Conservation (phyloP, 2,888 invertebrate species). For the Eupithecia insigniata region DNA sequence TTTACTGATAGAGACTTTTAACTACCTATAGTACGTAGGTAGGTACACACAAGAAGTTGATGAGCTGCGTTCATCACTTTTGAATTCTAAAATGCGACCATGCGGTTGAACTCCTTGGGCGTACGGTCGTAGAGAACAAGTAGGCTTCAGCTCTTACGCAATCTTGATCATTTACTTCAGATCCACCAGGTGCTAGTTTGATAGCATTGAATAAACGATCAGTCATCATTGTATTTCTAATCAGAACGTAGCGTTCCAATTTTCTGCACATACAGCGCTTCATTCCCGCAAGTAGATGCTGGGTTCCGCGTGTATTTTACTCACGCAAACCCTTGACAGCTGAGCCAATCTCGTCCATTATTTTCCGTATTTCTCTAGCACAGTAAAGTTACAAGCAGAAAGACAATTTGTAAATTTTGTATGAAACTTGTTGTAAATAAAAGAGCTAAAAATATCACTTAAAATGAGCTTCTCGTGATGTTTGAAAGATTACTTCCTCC, state of each 20-base stretch:
- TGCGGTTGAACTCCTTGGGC: no score
- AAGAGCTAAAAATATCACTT: not conserved
- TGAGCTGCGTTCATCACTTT: no score
- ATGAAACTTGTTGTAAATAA: not conserved
- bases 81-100: no score
- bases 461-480: not conserved
- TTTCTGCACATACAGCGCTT: not conserved
- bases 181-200: not conserved
- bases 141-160: no score
- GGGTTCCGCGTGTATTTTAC: constrained; percentile 4
- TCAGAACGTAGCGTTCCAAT: not conserved
- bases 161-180: not conserved
- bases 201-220: not conserved
- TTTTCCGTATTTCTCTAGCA: not conserved
- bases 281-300: constrained; percentile 1
- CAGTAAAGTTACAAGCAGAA: not conserved
- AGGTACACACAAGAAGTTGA: no score
- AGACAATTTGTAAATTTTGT: no score
- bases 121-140: no score
- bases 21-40: no score
- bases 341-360: constrained; percentile 9
- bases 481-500: not conserved
- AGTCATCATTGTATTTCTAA: not conserved
- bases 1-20: no score
- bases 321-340: constrained; percentile 9